Evolutionary conservation across 2,888 invertebrate genomes (phyloP).

Genomic region (Platycheirus albimanus): DNA sequence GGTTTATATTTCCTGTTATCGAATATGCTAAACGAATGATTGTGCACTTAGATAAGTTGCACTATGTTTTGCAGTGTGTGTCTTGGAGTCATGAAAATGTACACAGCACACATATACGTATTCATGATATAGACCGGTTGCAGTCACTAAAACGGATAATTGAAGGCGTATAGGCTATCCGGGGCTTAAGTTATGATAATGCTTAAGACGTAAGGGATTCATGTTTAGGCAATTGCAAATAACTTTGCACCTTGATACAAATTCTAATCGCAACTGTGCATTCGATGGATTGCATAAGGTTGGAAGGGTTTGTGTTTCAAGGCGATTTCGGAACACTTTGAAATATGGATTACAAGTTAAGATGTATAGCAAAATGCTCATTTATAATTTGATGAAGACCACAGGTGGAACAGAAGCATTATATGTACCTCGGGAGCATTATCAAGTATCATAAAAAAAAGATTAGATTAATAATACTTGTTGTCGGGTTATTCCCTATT

Average conservation of each 20-base stretch:
- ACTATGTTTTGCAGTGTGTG: background rate
- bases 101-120: too few species aligned
- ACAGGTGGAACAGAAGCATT: too few species aligned
- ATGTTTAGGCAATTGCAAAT: background rate
- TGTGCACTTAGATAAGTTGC: background rate
- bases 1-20: conserved; percentile 50
- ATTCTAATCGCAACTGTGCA: conserved; percentile 16
- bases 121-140: background rate
- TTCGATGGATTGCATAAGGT: conserved; percentile 16
- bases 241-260: conserved; percentile 21
- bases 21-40: conserved; percentile 47
- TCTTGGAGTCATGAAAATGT: conserved; percentile 17
- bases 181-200: conserved; percentile 24
- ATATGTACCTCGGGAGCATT: too few species aligned
- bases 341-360: conserved; percentile 4
- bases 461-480: too few species aligned
- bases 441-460: too few species aligned
- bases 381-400: too few species aligned
- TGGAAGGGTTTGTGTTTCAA: conserved; percentile 3
- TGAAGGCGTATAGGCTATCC: conserved; percentile 16
- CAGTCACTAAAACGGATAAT: conserved; percentile 17
- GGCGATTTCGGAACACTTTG: conserved; percentile 19
- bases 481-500: too few species aligned
- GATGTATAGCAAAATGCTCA: too few species aligned
- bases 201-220: background rate